A percentile compares a stretch with the other conserved stretches of the same genome.
Conservation (phyloP, 2,888 invertebrate species). For the Salticus scenicus region DNA sequence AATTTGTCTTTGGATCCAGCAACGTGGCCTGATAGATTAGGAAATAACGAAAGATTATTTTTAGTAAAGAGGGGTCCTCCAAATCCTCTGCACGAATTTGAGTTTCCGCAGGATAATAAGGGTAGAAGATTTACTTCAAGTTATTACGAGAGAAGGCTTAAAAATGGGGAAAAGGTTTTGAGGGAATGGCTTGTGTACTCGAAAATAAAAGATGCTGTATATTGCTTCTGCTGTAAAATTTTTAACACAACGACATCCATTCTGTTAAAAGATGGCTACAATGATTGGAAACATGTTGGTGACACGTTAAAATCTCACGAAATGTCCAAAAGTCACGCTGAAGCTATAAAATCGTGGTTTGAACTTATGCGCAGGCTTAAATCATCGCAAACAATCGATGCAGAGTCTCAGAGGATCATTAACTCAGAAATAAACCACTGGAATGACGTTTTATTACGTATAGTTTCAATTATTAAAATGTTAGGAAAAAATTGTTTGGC, state of each 20-base stretch:
- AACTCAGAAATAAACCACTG: conserved; percentile 7
- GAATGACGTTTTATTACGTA: not conserved
- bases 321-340: not conserved
- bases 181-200: not conserved
- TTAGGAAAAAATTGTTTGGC: not conserved
- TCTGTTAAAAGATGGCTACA: not conserved
- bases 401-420: conserved; percentile 8
- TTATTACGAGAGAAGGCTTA: not conserved
- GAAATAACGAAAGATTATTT: too few species aligned
- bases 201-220: not conserved
- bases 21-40: too few species aligned
- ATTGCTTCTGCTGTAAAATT: too few species aligned
- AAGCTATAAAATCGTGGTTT: not conserved
- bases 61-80: too few species aligned
- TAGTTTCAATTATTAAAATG: not conserved
- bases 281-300: conserved; percentile 20
- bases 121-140: too few species aligned
- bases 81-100: too few species aligned
- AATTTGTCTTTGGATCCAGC: too few species aligned
- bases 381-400: conserved; percentile 10
- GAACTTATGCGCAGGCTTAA: not conserved
- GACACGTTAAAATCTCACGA: conserved; percentile 7
- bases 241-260: not conserved
- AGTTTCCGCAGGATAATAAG: too few species aligned
- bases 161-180: not conserved